Evolutionary conservation across 2,113 vertebrate species (phyloP), one percentile per base, ranked within the genome.

Genomic region (Pseudorectes ferrugineus): DNA sequence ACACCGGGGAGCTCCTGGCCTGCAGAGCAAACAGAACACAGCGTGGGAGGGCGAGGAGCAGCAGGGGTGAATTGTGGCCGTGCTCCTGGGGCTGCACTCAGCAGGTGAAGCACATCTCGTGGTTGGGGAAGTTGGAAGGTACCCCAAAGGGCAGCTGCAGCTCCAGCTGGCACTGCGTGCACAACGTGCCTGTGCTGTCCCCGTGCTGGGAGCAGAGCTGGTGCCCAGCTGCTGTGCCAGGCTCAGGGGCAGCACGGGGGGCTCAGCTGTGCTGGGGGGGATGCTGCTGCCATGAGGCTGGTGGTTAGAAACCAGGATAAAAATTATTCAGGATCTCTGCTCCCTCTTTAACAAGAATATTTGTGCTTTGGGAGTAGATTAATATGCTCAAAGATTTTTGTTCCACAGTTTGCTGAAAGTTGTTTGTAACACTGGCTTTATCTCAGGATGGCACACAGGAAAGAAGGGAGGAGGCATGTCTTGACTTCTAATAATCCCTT

Each of bases 191-290:
- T 3, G 81, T 33, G 4, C 61, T 71, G 40, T 45, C 46, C 85
- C 59, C 1, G 90, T 0, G 36, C 58, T 68, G 84, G 62, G 45
- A 71, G 59, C 81, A 17, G 8, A 38, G 88, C 85, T 66, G 55
- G 63, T 49, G 77, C 46, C 75, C 92, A 74, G 88, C 85, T 89
- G 88, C 88, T 55, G 36, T 33, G 54, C 58, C 4, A 35, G 85
- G 77, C 85, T 61, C 1, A 0, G 85, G 77, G 45, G 29, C 29
- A 35, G 45, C 49, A 2, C 0, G 0, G 51, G 62, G 59, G 57
- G 52, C 70, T 42, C 8, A 0, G 13, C 48, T 31, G 55, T 0
- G 0, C 59, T 3, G 12, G 23, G 3, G 28, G 22, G 31, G 8
- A 17, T 3, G 25, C 80, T 73, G 49, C 74, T 40, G 36, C 3